Base-by-base conservation (phyloP, 2,113 vertebrate genomes). In the Willisornis vidua region DNA sequence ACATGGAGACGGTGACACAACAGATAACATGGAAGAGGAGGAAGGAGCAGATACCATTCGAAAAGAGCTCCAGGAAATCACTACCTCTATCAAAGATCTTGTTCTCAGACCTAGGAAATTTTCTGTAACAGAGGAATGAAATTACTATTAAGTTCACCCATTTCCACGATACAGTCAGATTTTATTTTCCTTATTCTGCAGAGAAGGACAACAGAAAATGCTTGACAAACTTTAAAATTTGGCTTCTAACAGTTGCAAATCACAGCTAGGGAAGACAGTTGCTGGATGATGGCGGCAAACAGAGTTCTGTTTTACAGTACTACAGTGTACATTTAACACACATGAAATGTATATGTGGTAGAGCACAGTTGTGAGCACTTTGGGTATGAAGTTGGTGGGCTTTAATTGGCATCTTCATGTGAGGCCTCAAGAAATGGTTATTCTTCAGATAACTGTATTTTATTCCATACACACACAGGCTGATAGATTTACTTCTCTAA, bases 71-170 rank as follows among this genome's bases (percentile, higher is more conserved):
- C 96, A 98, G 48, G 97, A 97, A 81, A 97, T 99, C 87, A 98
- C 98, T 26, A 79, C 97, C 7, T 97, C 98, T 72, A 78, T 99
- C 94, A 99, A 99, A 95, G 99, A 99, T 61, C 98, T 99, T 86
- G 98, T 98, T 85, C 97, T 99, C 86, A 98, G 98, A 88, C 98
- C 98, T 73, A 98, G 97, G 96, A 99, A 99, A 91, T 92, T 97
- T 7, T 98, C 98, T 31, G 88, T 96, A 82, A 98, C 98, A 31
- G 99, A 99, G 85, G 99, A 99, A 37, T 99, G 98, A 94, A 90
- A 37, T n/a, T 59, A 23, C 29, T 77, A 28, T 78, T 96, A 73
- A 86, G 63, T 35, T 6, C 19, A n/a, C 93, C 65, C 58, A 55
- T 19, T 19, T 80, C 73, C 46, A 49, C 79, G 28, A 65, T 57